Evolutionary conservation across 2,797 vertebrate genomes (phyloP), one percentile per base, ranked within the genome.

Genomic region (Scarus forsteni): DNA sequence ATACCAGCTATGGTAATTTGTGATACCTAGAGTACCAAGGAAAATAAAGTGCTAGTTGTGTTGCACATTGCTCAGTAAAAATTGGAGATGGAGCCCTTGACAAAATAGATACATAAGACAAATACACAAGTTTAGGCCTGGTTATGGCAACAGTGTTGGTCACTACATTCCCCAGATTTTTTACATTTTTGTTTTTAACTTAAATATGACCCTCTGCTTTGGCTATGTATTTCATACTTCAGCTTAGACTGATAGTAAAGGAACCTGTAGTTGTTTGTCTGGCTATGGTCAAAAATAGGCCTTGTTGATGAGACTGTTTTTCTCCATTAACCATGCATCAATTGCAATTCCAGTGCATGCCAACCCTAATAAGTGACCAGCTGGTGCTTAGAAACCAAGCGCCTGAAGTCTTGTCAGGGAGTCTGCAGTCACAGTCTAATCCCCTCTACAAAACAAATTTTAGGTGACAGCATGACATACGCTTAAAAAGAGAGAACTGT

Each of bases 361-460:
- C 87, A 82, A 67, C 80, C 73, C 76, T 84, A 89, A 87, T 89
- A 85, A 84, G 78, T 78, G 71, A 86, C 84, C 88, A 88, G 81
- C 85, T 86, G 88, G 64, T 80, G 68, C 78, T 80, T 52, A 74
- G 83, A 82, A 79, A 60, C 50, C 34, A n/a, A 66, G 48, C 5
- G 50, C 65, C 76, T 73, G 71, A 75, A 79, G 75, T 74, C 77
- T 69, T 78, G 79, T 82, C 80, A 73, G 73, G 75, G 56, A 82
- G 66, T 61, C 70, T 64, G 73, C 63, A 62, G 77, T 82, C 75
- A 73, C 76, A 70, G 72, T 60, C 68, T 27, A 65, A 56, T 66
- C 57, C 64, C 61, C 0, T 43, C 66, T 66, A 68, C 66, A 74
- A 83, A 87, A 75, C 80, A 86, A 79, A 86, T 84, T 77, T 70